Evolutionary conservation across 1,140 invertebrate species (phyloP).

Genomic region (Pygmarrhopalites habei): DNA sequence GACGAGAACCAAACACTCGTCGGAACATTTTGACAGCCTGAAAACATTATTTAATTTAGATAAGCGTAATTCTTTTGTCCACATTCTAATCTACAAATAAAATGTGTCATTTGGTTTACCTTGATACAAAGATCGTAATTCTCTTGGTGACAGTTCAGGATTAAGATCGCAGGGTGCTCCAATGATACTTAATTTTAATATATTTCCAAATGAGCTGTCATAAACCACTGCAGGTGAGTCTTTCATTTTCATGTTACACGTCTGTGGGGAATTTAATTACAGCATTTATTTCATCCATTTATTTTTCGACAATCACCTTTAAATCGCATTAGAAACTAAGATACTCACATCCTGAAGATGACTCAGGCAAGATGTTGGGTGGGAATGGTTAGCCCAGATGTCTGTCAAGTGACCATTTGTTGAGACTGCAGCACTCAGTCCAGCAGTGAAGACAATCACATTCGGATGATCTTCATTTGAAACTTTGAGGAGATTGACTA

Average conservation of each 20-base stretch:
- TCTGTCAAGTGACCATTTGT: constrained; percentile 45
- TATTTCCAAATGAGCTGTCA: constrained; percentile 40
- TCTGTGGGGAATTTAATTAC: neutral
- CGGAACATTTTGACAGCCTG: constrained; percentile 49
- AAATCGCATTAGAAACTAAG: neutral
- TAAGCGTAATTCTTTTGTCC: neutral
- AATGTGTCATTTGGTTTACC: constrained; percentile 15
- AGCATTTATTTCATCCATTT: neutral
- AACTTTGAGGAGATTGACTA: constrained; percentile 43
- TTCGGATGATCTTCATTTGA: constrained; percentile 43
- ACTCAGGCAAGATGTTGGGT: constrained; percentile 43
- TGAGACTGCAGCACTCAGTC: constrained; percentile 43
- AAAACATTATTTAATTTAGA: constrained; percentile 18
- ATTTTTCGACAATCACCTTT: neutral
- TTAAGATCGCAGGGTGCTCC: constrained; percentile 48
- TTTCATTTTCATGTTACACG: constrained; percentile 36
- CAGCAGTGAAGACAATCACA: constrained; percentile 44
- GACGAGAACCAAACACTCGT: constrained; percentile 43
- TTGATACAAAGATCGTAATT: constrained; percentile 45
- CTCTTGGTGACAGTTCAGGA: constrained; percentile 45
- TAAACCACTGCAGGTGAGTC: constrained; percentile 43
- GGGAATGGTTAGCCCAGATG: constrained; percentile 44
- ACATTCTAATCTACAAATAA: neutral
- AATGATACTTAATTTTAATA: constrained; percentile 43
- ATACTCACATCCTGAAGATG: constrained; percentile 45